Evolutionary conservation across 2,888 invertebrate genomes (phyloP).

Genomic region (Melitaea athalia): DNA sequence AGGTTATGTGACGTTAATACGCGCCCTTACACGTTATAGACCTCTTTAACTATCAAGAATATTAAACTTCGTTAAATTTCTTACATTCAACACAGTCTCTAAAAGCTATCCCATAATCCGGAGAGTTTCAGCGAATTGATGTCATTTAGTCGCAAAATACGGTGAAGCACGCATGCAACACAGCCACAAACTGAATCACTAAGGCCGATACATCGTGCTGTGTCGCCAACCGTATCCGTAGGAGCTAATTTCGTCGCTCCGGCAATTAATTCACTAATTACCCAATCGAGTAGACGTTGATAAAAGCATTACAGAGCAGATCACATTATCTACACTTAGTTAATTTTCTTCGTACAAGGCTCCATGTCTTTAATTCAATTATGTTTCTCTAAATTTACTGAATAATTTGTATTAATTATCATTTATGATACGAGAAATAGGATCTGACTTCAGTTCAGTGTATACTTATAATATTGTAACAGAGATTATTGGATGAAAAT

Average conservation of each 20-base stretch:
- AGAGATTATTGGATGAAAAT: too few species aligned
- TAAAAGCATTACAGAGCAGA: conserved; percentile 58
- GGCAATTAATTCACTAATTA: conserved; percentile 59
- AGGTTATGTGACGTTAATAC: too few species aligned
- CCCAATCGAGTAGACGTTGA: conserved; percentile 51
- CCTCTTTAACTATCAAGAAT: not conserved
- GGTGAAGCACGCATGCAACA: conserved; percentile 14
- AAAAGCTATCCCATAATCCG: conserved; percentile 35
- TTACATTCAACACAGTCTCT: conserved; percentile 32
- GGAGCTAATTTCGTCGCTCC: conserved; percentile 53
- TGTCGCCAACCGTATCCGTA: conserved; percentile 27
- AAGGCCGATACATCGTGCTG: not conserved
- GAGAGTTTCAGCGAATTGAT: conserved; percentile 32
- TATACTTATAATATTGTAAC: too few species aligned
- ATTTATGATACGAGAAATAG: not conserved
- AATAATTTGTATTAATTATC: conserved; percentile 41
- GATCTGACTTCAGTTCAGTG: not conserved
- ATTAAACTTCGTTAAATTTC: conserved; percentile 9
- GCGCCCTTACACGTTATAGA: not conserved
- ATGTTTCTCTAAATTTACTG: conserved; percentile 17
- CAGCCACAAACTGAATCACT: not conserved
- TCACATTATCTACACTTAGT: conserved; percentile 53
- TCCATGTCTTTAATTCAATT: conserved; percentile 27
- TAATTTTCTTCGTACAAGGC: conserved; percentile 32
- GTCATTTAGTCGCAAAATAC: conserved; percentile 33